phyloP scores from a whole-genome alignment of 1,140 invertebrate genomes.

The Atta cephalotes region DNA sequence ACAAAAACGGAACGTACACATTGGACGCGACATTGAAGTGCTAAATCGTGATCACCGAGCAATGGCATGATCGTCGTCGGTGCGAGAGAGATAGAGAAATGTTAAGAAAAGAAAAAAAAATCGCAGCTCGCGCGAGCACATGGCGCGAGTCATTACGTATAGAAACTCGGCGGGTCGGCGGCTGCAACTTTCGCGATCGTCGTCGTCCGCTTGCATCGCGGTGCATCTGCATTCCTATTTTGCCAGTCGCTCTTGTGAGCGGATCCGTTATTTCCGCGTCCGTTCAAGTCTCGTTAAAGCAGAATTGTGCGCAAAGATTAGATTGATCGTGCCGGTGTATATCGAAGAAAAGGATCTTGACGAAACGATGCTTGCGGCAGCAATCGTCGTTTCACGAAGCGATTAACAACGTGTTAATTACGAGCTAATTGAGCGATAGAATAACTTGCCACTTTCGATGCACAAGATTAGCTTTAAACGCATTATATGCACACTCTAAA shows the following conservation, averaged over 20 bases:
- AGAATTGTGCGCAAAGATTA: conserved; percentile 21
- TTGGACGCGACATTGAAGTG: conserved; percentile 9
- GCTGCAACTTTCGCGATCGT: conserved; percentile 57
- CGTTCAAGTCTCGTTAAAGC: conserved; percentile 67
- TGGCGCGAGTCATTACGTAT: conserved; percentile 68
- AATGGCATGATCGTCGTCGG: background rate
- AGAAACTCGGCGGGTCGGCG: conserved; percentile 67
- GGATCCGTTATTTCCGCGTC: conserved; percentile 75
- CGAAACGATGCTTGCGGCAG: too few relatives aligned
- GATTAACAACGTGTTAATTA: conserved; percentile 1
- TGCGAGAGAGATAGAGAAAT: conserved; percentile 33
- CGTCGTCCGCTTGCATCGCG: conserved; percentile 47
- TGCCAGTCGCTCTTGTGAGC: conserved; percentile 1
- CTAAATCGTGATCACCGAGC: conserved; percentile 30
- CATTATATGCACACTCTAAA: background rate
- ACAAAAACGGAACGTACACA: conserved; percentile 4
- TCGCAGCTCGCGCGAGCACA: conserved; percentile 19
- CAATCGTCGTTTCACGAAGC: background rate
- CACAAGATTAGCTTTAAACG: background rate
- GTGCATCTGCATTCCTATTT: conserved; percentile 73
- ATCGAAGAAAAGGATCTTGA: background rate
- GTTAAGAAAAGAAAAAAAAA: conserved; percentile 38
- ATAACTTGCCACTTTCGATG: background rate
- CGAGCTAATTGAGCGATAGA: background rate
- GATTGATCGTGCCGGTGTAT: background rate